These are phyloP conservation scores for Cebus imitator DNA, from an alignment of 2,113 vertebrate genomes.

Conservation along the genomic window DNA sequence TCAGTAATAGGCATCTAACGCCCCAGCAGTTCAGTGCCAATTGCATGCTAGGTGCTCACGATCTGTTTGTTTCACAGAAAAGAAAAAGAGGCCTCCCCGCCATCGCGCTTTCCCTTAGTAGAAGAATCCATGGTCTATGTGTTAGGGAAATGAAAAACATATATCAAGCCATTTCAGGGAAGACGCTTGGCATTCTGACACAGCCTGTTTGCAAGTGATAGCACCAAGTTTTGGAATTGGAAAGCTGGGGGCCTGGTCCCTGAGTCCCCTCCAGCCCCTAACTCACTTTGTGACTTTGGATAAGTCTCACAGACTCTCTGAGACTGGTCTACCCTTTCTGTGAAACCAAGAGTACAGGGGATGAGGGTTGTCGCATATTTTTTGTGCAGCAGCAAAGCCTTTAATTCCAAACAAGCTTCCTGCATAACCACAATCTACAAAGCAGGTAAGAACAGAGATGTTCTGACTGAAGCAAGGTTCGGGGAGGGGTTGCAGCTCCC, in stretches of 20 bases:
- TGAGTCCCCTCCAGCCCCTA: rapidly evolving
- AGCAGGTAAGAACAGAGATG: not conserved
- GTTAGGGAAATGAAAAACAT: not conserved
- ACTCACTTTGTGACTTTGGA: not conserved
- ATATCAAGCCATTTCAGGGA: not conserved
- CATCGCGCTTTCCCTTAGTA: not conserved
- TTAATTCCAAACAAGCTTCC: not conserved
- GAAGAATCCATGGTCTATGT: not conserved
- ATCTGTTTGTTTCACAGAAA: not conserved
- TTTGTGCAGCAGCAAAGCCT: not conserved
- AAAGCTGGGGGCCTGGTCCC: rapidly evolving
- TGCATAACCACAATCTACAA: rapidly evolving
- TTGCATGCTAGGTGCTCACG: not conserved
- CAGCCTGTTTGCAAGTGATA: not conserved
- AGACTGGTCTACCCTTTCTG: not conserved
- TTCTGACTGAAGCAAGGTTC: not conserved
- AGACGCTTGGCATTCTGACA: not conserved
- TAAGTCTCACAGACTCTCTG: not conserved
- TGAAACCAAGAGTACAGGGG: not conserved
- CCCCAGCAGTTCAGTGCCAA: not conserved
- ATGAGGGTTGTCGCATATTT: rapidly evolving
- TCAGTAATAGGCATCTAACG: rapidly evolving
- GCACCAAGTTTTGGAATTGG: not conserved
- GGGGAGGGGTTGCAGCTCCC: too few species aligned
- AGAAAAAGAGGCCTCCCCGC: not conserved